Base-by-base conservation (phyloP, 1,140 invertebrate species). In the Euura saliciscinereae region DNA sequence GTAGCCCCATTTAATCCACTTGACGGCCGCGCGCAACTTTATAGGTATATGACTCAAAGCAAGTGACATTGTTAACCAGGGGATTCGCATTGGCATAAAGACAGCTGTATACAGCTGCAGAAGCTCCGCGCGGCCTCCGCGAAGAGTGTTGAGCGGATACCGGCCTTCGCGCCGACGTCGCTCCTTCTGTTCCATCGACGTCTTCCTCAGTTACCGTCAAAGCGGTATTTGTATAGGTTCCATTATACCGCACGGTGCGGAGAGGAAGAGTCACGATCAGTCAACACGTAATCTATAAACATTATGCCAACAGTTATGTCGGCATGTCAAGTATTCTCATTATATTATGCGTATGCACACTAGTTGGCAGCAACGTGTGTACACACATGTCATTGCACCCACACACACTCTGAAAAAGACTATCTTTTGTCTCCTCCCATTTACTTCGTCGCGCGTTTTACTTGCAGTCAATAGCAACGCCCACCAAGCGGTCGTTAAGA, bases 251-350 rank as follows among this genome's bases (percentile, higher is more conserved):
- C 51, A 11, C 51, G 51, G 13, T 8, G 3, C 51, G 51, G 13
- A 59, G 8, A n/a, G 13, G 51, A 59, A 59, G 6, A 59, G 51
- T 11, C 51, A 11, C 51, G 51, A n/a, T 59, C 51, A 59, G 13
- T 59, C 28, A 28, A n/a, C 51, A n/a, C 51, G 51, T n/a, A 59
- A 59, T 59, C 51, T 59, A 59, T 59, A 59, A 59, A 59, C 51
- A 59, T 59, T 59, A 59, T 59, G 51, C 51, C 51, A 59, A 59
- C 51, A 59, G 51, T 59, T 59, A 59, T 59, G 51, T 59, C 51
- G 51, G 51, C 51, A n/a, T 59, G 51, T 59, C 51, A 59, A 59
- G 51, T 59, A 59, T n/a, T 59, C 51, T 59, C 51, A 59, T 59
- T 59, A 59, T 59, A 1, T 59, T 59, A 59, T 59, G 51, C 51